phyloP scores from a whole-genome alignment of 2,113 vertebrate species.

The Rhea americana region DNA sequence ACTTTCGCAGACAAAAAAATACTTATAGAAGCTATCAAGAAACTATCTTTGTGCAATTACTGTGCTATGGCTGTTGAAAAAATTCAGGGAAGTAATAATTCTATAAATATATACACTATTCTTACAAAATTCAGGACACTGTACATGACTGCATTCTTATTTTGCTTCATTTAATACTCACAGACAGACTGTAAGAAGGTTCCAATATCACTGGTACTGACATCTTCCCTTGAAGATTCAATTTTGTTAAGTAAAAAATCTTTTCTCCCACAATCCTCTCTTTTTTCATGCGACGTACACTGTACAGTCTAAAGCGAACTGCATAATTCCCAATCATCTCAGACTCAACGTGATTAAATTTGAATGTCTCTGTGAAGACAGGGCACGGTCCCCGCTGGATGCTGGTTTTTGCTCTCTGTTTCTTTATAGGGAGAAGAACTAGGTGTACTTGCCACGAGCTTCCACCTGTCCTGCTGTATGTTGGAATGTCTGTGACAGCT shows the following conservation, averaged over 20 bases:
- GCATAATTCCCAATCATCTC: constrained; percentile 97
- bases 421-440: constrained; percentile 95
- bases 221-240: constrained; percentile 97
- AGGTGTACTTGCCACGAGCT: constrained; percentile 98
- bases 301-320: constrained; percentile 94
- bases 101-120: constrained; percentile 27
- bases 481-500: constrained; percentile 91
- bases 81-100: background rate
- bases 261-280: constrained; percentile 97
- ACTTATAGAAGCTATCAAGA: background rate
- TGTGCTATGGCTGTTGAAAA: background rate
- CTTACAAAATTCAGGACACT: constrained; percentile 45
- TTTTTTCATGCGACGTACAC: constrained; percentile 92
- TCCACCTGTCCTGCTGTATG: constrained; percentile 87
- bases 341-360: constrained; percentile 92
- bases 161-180: constrained; percentile 81
- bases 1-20: background rate
- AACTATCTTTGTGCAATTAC: background rate
- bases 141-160: constrained; percentile 30
- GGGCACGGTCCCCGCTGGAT: constrained; percentile 92
- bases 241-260: constrained; percentile 97
- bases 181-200: constrained; percentile 89
- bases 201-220: constrained; percentile 93
- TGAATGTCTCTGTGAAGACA: constrained; percentile 95
- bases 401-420: constrained; percentile 93